phyloP scores from a whole-genome alignment of 2,797 vertebrate genomes.

The Crocodylus rhombifer region DNA sequence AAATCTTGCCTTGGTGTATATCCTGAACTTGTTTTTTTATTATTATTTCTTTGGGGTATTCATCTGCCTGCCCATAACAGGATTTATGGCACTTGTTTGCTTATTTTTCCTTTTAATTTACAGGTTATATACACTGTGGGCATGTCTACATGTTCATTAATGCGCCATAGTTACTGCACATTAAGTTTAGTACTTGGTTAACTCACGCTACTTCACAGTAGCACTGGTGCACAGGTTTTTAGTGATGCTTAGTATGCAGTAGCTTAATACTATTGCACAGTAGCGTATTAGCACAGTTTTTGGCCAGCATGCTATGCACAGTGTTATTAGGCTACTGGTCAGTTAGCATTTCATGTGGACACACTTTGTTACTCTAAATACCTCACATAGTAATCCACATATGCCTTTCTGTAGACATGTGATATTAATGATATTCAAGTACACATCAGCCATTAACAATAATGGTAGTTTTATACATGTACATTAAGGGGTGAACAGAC shows the following conservation, averaged over 20 bases:
- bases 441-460: constrained; percentile 1
- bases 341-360: too few species aligned
- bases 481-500: constrained; percentile 18
- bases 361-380: neutral
- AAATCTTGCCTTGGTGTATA: neutral
- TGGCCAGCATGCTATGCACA: too few species aligned
- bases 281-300: too few species aligned
- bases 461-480: constrained; percentile 10
- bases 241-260: too few species aligned
- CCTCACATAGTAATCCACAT: neutral
- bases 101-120: neutral
- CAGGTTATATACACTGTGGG: neutral
- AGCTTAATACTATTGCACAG: too few species aligned
- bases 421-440: constrained; percentile 51
- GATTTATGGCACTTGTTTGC: constrained; percentile 6
- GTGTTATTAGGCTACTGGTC: too few species aligned
- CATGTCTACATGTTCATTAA: too few species aligned
- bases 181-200: too few species aligned
- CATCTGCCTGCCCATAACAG: constrained; percentile 23
- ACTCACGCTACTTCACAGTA: too few species aligned
- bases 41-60: neutral
- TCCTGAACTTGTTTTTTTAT: neutral
- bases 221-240: too few species aligned
- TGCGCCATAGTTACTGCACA: too few species aligned
- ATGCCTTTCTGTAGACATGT: neutral